Base-by-base conservation (phyloP, 2,888 invertebrate species). In the Drosophila sordidula region DNA sequence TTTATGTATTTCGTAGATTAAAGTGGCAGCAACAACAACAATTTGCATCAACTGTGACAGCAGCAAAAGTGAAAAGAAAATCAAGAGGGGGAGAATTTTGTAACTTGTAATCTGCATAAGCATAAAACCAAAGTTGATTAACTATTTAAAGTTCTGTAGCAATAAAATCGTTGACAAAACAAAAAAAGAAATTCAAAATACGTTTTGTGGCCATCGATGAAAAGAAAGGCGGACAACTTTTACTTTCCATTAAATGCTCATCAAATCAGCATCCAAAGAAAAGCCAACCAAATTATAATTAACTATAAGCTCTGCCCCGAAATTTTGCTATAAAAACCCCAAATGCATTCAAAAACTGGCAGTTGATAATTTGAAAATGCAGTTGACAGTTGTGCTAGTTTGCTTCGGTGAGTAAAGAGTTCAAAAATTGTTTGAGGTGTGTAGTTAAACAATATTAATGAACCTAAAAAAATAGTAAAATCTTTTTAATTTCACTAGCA, bases 1-100 rank as follows among this genome's bases (percentile, higher is more conserved):
- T 65, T 70, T 70, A 66, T 75, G 71, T 51, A n/a, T 61, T 63
- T 61, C 25, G 26, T 45, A 67, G 56, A 62, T 67, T 64, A 77
- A 66, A 54, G 42, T 36, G 29, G 32, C 70, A 72, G 41, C 44
- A 59, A 49, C 26, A 42, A 38, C 16, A 42, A 45, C 42, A 51
- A 61, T 9, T 3, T 29, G 29, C 29, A 8, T 29, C 29, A 29
- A 29, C 38, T 57, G 49, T 57, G 51, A 52, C 51, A 59, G 44
- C n/a, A 26, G 6, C 11, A 56, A 66, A 54, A 57, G 46, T 34
- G 49, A 45, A 41, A 58, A 32, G 44, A 26, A 26, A 8, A 42
- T 47, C 26, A n/a, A 55, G 41, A 45, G 34, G 32, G 22, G 6
- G 32, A 18, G 14, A 11, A 39, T 45, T 36, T 36, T 36, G 16